Evolutionary conservation across 35 echinoderm and acorn worm genomes (phyloP).

Genomic region (Acanthaster planci): DNA sequence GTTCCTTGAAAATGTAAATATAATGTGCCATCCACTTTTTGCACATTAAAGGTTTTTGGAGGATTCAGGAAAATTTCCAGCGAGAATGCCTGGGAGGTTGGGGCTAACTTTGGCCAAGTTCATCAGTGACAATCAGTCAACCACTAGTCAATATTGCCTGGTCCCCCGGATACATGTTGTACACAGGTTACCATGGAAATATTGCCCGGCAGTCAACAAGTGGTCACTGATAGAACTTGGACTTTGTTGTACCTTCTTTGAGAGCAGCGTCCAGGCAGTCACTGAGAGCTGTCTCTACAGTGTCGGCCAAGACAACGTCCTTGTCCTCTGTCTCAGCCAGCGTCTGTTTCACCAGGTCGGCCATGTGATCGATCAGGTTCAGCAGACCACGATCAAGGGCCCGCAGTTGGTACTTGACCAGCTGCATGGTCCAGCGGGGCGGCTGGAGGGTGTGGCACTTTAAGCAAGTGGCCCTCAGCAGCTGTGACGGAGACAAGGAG

Average conservation of each 20-base stretch:
- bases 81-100: too few species aligned
- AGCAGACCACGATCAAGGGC: slow-evolving; percentile 75
- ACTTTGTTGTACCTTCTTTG: slow-evolving; percentile 5
- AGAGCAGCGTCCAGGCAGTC: slow-evolving; percentile 40
- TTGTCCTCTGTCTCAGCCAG: slow-evolving; percentile 7
- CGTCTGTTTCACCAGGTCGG: slow-evolving; percentile 13
- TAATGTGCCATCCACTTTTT: too few species aligned
- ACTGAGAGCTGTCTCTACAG: slow-evolving; percentile 7
- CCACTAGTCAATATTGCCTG: too few species aligned
- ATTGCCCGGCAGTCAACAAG: too few species aligned
- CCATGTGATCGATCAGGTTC: slow-evolving; percentile 37
- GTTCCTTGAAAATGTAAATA: too few species aligned
- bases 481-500: slow-evolving; percentile 56
- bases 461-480: slow-evolving; percentile 83
- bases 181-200: too few species aligned
- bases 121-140: too few species aligned
- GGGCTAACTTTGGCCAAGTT: too few species aligned
- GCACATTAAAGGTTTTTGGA: too few species aligned
- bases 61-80: too few species aligned
- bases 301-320: slow-evolving; percentile 16
- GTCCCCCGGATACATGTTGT: too few species aligned
- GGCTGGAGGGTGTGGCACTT: slow-evolving; percentile 81
- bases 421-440: slow-evolving; percentile 40
- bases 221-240: too few species aligned
- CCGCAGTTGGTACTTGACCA: slow-evolving; percentile 54